Evolutionary conservation across 2,113 vertebrate species (phyloP).

Genomic region (Piliocolobus tephrosceles): DNA sequence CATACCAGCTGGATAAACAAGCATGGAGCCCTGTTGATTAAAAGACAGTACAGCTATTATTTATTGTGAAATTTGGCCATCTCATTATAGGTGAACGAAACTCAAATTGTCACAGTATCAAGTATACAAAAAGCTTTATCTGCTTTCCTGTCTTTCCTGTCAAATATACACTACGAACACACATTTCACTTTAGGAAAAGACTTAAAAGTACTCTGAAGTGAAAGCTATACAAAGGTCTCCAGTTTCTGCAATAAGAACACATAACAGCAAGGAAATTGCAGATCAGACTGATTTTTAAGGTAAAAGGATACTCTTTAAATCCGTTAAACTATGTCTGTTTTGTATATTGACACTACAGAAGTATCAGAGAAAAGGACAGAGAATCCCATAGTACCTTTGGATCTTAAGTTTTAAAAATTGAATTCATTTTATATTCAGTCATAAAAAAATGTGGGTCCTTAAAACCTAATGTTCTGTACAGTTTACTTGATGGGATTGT

Average conservation of each 20-base stretch:
- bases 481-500: neutral
- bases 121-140: slow-evolving; percentile 73
- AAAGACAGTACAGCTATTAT: slow-evolving; percentile 52
- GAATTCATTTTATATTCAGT: slow-evolving; percentile 26
- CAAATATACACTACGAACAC: slow-evolving; percentile 58
- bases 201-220: slow-evolving; percentile 73
- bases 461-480: neutral
- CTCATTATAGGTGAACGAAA: slow-evolving; percentile 71
- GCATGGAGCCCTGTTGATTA: slow-evolving; percentile 57
- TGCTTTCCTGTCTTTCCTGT: slow-evolving; percentile 73
- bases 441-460: neutral
- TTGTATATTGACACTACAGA: slow-evolving; percentile 22
- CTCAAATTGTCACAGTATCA: slow-evolving; percentile 68
- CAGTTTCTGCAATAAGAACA: slow-evolving; percentile 55
- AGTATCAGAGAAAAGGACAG: neutral
- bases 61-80: slow-evolving; percentile 65
- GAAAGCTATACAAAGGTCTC: slow-evolving; percentile 68
- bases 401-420: slow-evolving; percentile 24
- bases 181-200: slow-evolving; percentile 70
- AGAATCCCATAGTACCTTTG: neutral
- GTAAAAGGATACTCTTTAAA: slow-evolving; percentile 55
- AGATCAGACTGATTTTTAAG: slow-evolving; percentile 53
- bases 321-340: slow-evolving; percentile 42
- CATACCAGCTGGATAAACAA: slow-evolving; percentile 73
- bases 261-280: slow-evolving; percentile 52